Evolutionary conservation across 1,140 invertebrate species (phyloP).

Genomic region (Bombus waltoni): DNA sequence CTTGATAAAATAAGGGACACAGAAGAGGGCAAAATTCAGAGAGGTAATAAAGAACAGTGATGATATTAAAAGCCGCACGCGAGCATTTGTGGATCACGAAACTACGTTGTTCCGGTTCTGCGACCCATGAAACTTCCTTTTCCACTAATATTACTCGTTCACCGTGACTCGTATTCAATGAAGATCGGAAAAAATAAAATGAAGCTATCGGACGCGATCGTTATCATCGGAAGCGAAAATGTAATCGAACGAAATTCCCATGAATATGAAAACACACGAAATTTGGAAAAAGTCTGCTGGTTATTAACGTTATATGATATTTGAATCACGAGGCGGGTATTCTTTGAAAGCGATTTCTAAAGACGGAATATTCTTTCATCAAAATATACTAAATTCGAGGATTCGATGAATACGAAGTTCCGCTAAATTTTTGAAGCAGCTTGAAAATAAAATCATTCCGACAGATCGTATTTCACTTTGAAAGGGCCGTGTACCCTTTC

Average conservation of each 20-base stretch:
- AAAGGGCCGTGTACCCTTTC: background rate
- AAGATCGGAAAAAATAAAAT: background rate
- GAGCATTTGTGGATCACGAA: conserved; percentile 44
- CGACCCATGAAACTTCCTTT: background rate
- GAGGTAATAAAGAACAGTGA: conserved; percentile 52
- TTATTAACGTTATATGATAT: background rate
- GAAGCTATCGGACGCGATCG: background rate
- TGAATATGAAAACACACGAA: no score
- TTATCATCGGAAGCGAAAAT: background rate
- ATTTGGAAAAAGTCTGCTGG: no score
- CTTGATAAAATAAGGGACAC: conserved; percentile 45
- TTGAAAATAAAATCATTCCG: background rate
- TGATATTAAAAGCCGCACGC: conserved; percentile 61
- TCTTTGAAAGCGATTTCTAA: background rate
- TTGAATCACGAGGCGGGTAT: background rate
- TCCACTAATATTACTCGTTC: background rate
- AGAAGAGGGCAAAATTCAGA: conserved; percentile 17
- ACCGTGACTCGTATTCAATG: background rate
- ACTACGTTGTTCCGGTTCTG: background rate
- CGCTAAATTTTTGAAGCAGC: background rate
- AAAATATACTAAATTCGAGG: background rate
- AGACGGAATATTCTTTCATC: background rate
- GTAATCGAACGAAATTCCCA: no score
- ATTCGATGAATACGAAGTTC: background rate
- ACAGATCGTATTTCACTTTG: background rate